Base-by-base conservation (phyloP, 2,113 vertebrate species). In the Anarhynchus alexandrinus region DNA sequence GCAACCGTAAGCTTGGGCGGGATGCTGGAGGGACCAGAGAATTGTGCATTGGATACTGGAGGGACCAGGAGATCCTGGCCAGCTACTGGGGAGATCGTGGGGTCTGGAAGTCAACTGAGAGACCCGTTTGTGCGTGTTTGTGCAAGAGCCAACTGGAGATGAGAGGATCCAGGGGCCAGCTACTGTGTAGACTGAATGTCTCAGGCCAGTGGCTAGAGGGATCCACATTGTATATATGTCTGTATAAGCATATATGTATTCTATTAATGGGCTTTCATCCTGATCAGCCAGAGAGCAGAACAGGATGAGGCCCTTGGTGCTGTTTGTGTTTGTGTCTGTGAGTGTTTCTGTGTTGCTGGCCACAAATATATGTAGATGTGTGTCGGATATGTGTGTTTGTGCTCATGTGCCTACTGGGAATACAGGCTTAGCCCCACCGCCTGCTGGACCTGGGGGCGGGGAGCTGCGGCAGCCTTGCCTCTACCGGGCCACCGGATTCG, bases 361-460 rank as follows among this genome's bases (percentile, higher is more conserved):
- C 82, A 29, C 0, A 0, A 9, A 20, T 34, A 18, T 12, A 42
- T 1, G 13, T 32, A 74, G 13, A 6, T 36, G 26, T 7, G 26
- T 65, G 34, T 6, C 71, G 54, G 61, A 51, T 26, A 42, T 2
- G 27, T 19, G 71, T 69, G 43, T 32, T 34, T 51, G 43, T 94
- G 59, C 58, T 64, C n/a, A 2, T 15, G 15, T 65, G 69, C 69
- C 38, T 22, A 2, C 32, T 42, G 82, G 49, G 32, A 51, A 16
- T 15, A 73, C 36, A 38, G 6, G 17, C 36, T n/a, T 21, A 65
- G 69, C 49, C n/a, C n/a, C 36, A 19, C 27, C 34, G 78, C 16
- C 36, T 52, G 59, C n/a, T 32, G 64, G 59, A 9, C 29, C 45
- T 22, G 51, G 40, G 29, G 22, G 10, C 55, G 42, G 29, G 58